Conservation (phyloP, 2,797 vertebrate species). For the Calcarius lapponicus region DNA sequence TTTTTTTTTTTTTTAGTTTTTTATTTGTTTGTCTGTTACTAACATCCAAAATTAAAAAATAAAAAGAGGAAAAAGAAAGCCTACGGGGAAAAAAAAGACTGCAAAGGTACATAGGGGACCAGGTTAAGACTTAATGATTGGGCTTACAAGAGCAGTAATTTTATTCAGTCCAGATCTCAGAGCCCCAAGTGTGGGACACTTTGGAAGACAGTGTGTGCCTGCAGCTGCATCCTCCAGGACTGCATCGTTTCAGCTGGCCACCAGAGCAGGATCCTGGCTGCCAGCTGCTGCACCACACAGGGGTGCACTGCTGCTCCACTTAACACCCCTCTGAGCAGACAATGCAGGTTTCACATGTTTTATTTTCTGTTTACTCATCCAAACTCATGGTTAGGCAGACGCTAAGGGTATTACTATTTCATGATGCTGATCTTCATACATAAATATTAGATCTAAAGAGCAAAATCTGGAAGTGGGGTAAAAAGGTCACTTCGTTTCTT, state of each 20-base stretch:
- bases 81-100: background rate
- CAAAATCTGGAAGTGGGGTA: background rate
- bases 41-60: background rate
- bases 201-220: background rate
- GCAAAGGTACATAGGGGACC: background rate
- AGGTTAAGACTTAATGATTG: background rate
- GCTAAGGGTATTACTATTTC: background rate
- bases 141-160: background rate
- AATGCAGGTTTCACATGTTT: background rate
- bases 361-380: background rate
- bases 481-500: background rate
- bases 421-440: background rate
- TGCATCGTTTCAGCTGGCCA: rapidly evolving
- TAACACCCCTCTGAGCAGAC: background rate
- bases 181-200: rapidly evolving
- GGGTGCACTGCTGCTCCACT: background rate
- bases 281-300: background rate
- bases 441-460: background rate
- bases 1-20: background rate
- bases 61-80: rapidly evolving
- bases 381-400: background rate
- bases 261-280: background rate
- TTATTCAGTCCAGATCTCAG: background rate
- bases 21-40: background rate
- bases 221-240: background rate